Percentiles rank a stretch among this genome's conserved stretches.
Conservation (phyloP, 2,797 vertebrate species). For the Liparis tanakae region DNA sequence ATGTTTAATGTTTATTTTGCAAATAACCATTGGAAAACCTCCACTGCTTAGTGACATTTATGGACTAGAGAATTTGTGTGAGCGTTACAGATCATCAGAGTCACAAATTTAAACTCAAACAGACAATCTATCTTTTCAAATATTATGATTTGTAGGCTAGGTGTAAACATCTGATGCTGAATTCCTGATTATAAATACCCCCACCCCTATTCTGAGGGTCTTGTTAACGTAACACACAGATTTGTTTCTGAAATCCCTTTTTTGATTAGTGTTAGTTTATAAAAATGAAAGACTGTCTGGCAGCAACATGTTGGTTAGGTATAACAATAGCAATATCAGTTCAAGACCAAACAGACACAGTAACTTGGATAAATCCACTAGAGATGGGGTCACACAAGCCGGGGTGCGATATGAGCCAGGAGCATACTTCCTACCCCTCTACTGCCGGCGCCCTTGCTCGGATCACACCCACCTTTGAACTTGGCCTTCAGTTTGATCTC, state of each 20-base stretch:
- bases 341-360: conserved; percentile 7
- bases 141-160: not conserved
- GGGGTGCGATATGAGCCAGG: too few species aligned
- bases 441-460: not conserved
- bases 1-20: conserved; percentile 26
- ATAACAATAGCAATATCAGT: conserved; percentile 29
- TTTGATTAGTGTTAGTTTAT: conserved; percentile 21
- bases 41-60: conserved; percentile 6
- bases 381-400: not conserved
- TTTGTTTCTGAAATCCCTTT: not conserved
- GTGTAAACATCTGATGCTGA: not conserved
- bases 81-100: conserved; percentile 3
- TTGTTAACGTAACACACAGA: not conserved
- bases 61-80: not conserved
- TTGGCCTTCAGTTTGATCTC: not conserved
- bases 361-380: conserved; percentile 17
- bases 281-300: conserved; percentile 6
- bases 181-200: not conserved
- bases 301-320: not conserved
- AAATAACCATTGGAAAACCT: conserved; percentile 20
- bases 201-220: not conserved
- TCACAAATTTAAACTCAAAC: not conserved
- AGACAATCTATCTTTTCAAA: not conserved
- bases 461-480: not conserved
- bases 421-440: not conserved